Conservation (phyloP, 2,797 vertebrate genomes). For the Arrhamphus sclerolepis region DNA sequence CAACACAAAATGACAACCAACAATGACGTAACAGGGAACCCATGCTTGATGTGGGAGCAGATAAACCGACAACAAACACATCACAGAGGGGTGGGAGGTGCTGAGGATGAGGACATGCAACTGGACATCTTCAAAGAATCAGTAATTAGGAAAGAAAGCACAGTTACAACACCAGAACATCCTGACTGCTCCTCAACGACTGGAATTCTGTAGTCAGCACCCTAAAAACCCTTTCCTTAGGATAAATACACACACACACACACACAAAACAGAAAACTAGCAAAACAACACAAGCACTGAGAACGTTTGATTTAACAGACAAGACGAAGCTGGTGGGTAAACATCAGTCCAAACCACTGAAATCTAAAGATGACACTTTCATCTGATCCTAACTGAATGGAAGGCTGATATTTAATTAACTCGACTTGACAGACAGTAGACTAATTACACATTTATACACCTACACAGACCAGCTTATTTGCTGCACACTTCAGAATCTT, state of each 20-base stretch:
- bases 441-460: no score
- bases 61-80: conserved; percentile 62
- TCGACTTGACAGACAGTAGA: no score
- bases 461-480: no score
- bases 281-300: conserved; percentile 13
- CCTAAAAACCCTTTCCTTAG: conserved; percentile 14
- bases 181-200: no score
- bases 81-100: conserved; percentile 49
- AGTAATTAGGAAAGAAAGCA: not conserved
- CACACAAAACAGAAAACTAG: not conserved
- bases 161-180: not conserved
- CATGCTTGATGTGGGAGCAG: conserved; percentile 72
- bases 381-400: no score
- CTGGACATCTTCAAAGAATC: conserved; percentile 44
- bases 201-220: no score
- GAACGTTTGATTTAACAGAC: not conserved
- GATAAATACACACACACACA: conserved; percentile 24
- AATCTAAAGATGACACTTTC: conserved; percentile 25
- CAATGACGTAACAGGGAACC: conserved; percentile 60
- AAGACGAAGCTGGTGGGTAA: no score
- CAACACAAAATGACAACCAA: conserved; percentile 32
- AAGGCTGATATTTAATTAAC: no score
- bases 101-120: conserved; percentile 77
- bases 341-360: conserved; percentile 38
- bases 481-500: no score